phyloP scores from a whole-genome alignment of 2,113 vertebrate genomes.

The Progne subis region DNA sequence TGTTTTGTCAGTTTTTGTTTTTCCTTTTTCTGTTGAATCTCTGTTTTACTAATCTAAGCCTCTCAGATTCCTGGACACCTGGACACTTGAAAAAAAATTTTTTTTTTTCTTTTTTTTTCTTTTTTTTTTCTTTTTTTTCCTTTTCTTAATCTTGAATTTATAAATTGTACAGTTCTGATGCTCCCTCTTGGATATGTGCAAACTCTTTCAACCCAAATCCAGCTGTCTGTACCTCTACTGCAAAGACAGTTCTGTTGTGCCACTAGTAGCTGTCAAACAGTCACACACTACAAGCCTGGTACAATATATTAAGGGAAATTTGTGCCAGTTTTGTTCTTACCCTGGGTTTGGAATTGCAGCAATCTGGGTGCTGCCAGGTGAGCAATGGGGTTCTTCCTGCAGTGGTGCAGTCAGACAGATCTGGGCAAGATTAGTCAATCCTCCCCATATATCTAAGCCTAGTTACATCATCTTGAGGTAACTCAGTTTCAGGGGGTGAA shows the following conservation, averaged over 20 bases:
- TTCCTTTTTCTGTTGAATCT: neutral
- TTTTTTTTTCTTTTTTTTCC: neutral
- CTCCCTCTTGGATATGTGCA: neutral
- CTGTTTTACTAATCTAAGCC: neutral
- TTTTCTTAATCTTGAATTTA: neutral
- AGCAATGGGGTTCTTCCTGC: neutral
- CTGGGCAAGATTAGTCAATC: neutral
- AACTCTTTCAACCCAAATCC: neutral
- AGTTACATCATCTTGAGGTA: neutral
- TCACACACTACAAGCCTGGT: neutral
- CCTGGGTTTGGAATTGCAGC: neutral
- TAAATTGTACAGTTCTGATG: neutral
- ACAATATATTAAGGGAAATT: neutral
- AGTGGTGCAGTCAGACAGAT: neutral
- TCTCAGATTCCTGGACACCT: neutral
- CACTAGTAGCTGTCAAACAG: neutral
- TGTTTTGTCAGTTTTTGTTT: accelerated
- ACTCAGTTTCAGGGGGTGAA: neutral
- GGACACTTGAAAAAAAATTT: neutral
- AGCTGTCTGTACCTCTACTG: neutral
- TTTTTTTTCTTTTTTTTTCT: too few relatives aligned
- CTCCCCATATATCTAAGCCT: neutral
- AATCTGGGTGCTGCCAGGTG: neutral
- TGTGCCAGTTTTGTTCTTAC: neutral
- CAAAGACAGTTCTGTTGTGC: neutral